Conservation (phyloP, 2,797 vertebrate genomes). For the Limnodromus scolopaceus region DNA sequence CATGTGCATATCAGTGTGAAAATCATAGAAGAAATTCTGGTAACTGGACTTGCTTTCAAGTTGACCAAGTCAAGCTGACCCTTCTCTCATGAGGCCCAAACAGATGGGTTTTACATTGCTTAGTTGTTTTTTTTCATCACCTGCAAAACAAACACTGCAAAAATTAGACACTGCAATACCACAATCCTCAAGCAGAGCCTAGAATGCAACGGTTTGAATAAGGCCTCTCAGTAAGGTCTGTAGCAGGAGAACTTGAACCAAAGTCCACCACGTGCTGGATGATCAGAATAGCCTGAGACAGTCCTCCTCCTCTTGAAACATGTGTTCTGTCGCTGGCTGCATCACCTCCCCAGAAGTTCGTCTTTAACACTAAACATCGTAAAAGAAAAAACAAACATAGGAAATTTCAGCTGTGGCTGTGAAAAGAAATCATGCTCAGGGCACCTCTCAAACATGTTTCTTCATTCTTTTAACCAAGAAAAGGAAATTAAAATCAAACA, state of each 20-base stretch:
- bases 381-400: conserved; percentile 73
- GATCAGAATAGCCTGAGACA: neutral
- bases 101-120: fast-evolving
- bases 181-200: neutral
- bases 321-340: neutral
- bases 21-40: neutral
- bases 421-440: conserved; percentile 68
- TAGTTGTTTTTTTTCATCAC: neutral
- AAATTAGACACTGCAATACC: neutral
- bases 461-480: conserved; percentile 67
- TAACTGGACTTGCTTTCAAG: neutral
- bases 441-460: conserved; percentile 65
- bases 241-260: neutral
- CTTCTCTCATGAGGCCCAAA: neutral
- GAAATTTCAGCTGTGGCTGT: conserved; percentile 69
- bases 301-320: neutral
- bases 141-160: neutral
- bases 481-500: conserved; percentile 77
- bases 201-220: fast-evolving
- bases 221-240: neutral
- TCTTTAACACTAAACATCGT: conserved; percentile 64
- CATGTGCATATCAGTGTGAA: neutral
- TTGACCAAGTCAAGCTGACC: neutral
- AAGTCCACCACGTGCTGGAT: neutral
- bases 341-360: conserved; percentile 50